A percentile compares a stretch with the other conserved stretches of the same genome.
phyloP scores from a whole-genome alignment of 2,888 invertebrate species.

The Idaea dimidiata region DNA sequence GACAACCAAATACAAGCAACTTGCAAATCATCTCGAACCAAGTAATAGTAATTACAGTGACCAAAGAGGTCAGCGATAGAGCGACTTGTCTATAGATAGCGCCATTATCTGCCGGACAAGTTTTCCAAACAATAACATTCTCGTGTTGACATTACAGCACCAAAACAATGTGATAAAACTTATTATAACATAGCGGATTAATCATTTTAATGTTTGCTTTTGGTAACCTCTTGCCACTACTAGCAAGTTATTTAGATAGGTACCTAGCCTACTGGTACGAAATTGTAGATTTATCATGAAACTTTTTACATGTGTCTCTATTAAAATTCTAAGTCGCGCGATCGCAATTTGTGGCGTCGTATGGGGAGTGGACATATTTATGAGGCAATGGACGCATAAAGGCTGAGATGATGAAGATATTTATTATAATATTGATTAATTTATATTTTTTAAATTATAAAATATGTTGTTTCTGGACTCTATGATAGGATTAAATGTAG shows the following conservation, averaged over 20 bases:
- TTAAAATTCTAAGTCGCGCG: too few relatives aligned
- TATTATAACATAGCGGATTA: conserved; percentile 11
- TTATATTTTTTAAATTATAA: too few relatives aligned
- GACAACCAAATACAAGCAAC: not conserved
- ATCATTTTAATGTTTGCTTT: not conserved
- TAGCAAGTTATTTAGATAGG: conserved; percentile 4
- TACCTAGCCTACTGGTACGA: too few relatives aligned
- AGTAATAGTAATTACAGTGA: conserved; percentile 2
- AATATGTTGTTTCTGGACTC: too few relatives aligned
- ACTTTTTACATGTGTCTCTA: not conserved
- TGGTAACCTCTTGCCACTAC: not conserved
- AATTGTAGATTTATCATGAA: not conserved
- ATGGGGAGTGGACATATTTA: too few relatives aligned
- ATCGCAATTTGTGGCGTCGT: too few relatives aligned
- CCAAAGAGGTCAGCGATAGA: conserved; percentile 1
- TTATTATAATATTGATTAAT: too few relatives aligned
- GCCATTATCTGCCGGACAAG: conserved; percentile 4
- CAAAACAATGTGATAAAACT: not conserved
- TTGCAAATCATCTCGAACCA: not conserved
- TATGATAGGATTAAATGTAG: too few relatives aligned
- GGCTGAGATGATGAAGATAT: too few relatives aligned
- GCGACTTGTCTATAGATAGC: conserved; percentile 1
- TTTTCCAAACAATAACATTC: conserved; percentile 9
- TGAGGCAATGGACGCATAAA: too few relatives aligned
- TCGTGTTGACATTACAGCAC: conserved; percentile 15